Evolutionary conservation across 2,888 invertebrate species (phyloP).

Genomic region (Tetanocera ferruginea): DNA sequence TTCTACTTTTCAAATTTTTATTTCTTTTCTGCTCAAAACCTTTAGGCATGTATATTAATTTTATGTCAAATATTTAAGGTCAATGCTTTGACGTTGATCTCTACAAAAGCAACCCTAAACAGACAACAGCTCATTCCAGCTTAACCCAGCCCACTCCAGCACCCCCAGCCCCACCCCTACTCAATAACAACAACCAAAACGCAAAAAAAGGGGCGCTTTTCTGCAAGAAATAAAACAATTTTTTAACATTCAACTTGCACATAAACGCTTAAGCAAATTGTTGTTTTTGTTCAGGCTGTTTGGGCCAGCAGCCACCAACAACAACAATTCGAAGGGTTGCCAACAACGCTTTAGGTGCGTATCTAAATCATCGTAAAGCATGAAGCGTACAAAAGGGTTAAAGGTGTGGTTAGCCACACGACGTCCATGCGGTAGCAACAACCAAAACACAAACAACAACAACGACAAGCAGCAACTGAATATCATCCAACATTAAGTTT

Average conservation of each 20-base stretch:
- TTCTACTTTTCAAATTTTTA: background rate
- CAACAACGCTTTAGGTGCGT: background rate
- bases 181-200: background rate
- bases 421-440: background rate
- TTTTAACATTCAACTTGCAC: conserved; percentile 10
- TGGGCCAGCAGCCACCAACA: background rate
- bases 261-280: conserved; percentile 25
- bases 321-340: background rate
- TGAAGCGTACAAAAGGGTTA: conserved; percentile 35
- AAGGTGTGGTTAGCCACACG: conserved; percentile 43
- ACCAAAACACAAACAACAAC: background rate
- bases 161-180: background rate
- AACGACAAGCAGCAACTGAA: background rate
- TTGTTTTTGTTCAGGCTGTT: background rate
- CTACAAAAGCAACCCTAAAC: too few relatives aligned
- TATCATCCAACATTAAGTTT: conserved; percentile 11
- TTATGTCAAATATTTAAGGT: conserved; percentile 3
- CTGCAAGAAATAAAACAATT: conserved; percentile 17
- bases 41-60: background rate
- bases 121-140: background rate
- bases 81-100: conserved; percentile 10
- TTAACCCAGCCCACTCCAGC: too few relatives aligned
- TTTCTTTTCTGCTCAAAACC: background rate
- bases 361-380: conserved; percentile 7
- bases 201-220: background rate